Base-by-base conservation (phyloP, 1,140 invertebrate genomes). In the Orussus abietinus region DNA sequence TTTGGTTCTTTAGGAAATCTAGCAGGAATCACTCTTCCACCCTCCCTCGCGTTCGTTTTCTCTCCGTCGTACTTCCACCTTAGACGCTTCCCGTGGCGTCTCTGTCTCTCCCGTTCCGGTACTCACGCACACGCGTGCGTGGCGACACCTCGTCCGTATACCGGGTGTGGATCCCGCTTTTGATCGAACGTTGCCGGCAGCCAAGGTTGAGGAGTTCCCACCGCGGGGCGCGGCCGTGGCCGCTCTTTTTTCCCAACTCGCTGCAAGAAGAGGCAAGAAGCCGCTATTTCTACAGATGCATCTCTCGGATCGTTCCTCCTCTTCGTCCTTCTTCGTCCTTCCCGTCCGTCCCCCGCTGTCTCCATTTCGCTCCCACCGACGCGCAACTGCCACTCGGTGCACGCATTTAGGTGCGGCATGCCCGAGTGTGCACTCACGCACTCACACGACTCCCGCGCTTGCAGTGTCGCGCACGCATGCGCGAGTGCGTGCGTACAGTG, bases 201-300 rank as follows among this genome's bases (percentile, higher is more conserved):
- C 49, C 51, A 49, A 53, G 47, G 51, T 40, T 44, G 38, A 47
- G 41, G 43, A 49, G 44, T 53, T 53, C 47, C 44, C 47, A 49
- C 34, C 41, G 40, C 30, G 38, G 32, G 38, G 41, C 32, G 40
- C 17, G 35, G 28, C 30, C 33, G 19, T 42, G 11, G 35, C 30
- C 40, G 21, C 15, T 43, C 33, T 36, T 49, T 44, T 49, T 40
- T 44, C 30, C 20, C 33, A n/a, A 32, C 19, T 35, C 32, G 17
- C 31, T 13, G 20, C 20, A 33, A 29, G 40, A 41, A 41, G 21
- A 41, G 25, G 40, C 38, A 51, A 47, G 45, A 51, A 45, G 26
- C 39, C 29, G 29, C 34, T 48, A 51, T 53, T 56, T 53, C 46
- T 53, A 45, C 42, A 45, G 45, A 57, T 47, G 50, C 51, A 35